Conservation (phyloP, 2,797 vertebrate genomes). For the Eurystomus glaucurus region DNA sequence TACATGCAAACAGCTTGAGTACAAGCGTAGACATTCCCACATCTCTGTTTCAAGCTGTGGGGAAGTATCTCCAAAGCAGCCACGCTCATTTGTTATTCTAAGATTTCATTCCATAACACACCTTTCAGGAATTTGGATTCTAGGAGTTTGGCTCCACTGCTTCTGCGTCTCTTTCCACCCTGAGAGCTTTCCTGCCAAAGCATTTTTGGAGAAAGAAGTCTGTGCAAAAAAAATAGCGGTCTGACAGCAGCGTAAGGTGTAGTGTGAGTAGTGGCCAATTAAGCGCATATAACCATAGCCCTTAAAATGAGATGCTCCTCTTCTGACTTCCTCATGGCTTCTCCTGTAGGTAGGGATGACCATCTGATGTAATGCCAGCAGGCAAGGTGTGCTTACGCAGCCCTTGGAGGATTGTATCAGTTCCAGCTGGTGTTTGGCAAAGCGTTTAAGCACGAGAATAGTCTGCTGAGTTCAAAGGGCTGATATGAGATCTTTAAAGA, state of each 20-base stretch:
- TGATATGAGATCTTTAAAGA: not conserved
- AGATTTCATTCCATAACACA: slow-evolving; percentile 64
- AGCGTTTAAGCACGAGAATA: not conserved
- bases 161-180: slow-evolving; percentile 30
- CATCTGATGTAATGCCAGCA: not conserved
- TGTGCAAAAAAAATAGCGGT: not conserved
- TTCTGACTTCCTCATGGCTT: not conserved
- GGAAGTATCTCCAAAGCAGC: slow-evolving; percentile 61
- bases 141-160: not conserved
- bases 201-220: slow-evolving; percentile 19
- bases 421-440: not conserved
- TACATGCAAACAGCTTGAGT: slow-evolving; percentile 75
- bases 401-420: not conserved
- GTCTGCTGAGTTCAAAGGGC: not conserved
- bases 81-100: slow-evolving; percentile 55
- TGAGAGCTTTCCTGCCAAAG: not conserved
- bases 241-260: not conserved
- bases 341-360: not conserved
- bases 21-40: slow-evolving; percentile 59
- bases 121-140: slow-evolving; percentile 58
- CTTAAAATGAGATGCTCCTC: not conserved
- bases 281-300: not conserved
- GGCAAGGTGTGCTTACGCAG: not conserved
- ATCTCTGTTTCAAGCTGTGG: slow-evolving; percentile 57
- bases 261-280: not conserved